Conservation (phyloP, 2,113 vertebrate genomes). For the Planiliza haematocheilus region DNA sequence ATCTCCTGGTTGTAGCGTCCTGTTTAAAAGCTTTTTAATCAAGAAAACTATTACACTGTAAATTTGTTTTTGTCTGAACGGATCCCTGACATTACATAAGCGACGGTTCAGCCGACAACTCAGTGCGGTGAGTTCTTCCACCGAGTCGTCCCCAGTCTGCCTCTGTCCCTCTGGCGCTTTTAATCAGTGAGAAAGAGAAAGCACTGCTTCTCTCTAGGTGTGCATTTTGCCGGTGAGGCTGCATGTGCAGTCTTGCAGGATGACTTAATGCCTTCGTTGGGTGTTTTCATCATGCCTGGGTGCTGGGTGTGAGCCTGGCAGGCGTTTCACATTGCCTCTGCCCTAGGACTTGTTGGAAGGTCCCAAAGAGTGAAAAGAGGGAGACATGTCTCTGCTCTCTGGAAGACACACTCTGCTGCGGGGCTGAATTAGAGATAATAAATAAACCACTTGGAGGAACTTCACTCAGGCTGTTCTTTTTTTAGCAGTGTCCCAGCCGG, state of each 20-base stretch:
- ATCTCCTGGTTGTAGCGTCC: too few relatives aligned
- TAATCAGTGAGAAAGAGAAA: constrained; percentile 46
- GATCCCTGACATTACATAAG: background rate
- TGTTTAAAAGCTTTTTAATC: too few relatives aligned
- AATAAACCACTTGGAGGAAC: constrained; percentile 71
- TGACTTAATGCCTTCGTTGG: constrained; percentile 73
- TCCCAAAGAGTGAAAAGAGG: constrained; percentile 21
- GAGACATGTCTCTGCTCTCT: constrained; percentile 25
- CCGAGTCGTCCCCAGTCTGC: constrained; percentile 13
- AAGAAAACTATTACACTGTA: too few relatives aligned
- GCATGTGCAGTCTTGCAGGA: constrained; percentile 70
- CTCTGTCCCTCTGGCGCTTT: constrained; percentile 24
- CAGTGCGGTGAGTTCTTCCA: constrained; percentile 8
- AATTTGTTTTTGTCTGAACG: too few relatives aligned
- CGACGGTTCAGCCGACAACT: constrained; percentile 17
- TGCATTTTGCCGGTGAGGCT: constrained; percentile 28
- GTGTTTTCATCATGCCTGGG: constrained; percentile 47
- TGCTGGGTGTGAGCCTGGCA: constrained; percentile 11
- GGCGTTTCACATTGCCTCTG: constrained; percentile 45
- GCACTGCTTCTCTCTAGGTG: background rate
- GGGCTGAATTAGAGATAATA: constrained; percentile 66
- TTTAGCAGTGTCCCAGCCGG: constrained; percentile 60
- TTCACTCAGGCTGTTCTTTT: constrained; percentile 68
- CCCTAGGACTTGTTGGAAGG: constrained; percentile 37
- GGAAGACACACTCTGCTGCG: constrained; percentile 55